Percentiles rank a stretch among this genome's conserved stretches.
Conservation (phyloP, 2,888 invertebrate genomes). For the Eubasilissa splendida region DNA sequence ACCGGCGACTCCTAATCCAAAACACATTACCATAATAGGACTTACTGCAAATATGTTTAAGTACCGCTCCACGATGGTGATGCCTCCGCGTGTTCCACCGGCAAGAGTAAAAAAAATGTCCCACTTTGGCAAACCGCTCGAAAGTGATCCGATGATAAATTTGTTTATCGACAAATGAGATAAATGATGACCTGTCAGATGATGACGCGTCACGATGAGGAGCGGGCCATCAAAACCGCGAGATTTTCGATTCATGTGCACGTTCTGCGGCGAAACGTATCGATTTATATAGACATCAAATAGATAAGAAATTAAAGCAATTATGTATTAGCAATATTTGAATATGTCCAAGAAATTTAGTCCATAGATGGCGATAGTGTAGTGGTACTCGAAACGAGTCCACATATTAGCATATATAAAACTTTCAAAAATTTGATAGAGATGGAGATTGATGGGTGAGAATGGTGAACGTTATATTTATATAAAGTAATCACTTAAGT, state of each 20-base stretch:
- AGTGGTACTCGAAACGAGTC: too few species aligned
- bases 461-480: too few species aligned
- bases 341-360: too few species aligned
- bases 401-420: too few species aligned
- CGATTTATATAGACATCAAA: slow-evolving; percentile 19
- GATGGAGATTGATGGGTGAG: too few species aligned
- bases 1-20: background rate
- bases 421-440: too few species aligned
- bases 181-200: slow-evolving; percentile 31
- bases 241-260: background rate
- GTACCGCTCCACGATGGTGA: background rate
- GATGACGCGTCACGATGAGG: slow-evolving; percentile 1
- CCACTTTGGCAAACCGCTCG: slow-evolving; percentile 11
- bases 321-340: background rate
- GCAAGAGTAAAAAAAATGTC: slow-evolving; percentile 9
- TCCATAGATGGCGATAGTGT: too few species aligned
- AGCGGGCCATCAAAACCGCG: slow-evolving; percentile 10
- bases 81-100: background rate
- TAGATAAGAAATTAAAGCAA: slow-evolving; percentile 15
- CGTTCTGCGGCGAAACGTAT: slow-evolving; percentile 1
- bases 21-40: slow-evolving; percentile 20
- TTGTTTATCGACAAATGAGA: slow-evolving; percentile 22
- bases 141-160: slow-evolving; percentile 36
- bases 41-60: background rate
- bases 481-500: too few species aligned